phyloP scores from a whole-genome alignment of 1,140 invertebrate genomes.

The Drosophila sucinea region DNA sequence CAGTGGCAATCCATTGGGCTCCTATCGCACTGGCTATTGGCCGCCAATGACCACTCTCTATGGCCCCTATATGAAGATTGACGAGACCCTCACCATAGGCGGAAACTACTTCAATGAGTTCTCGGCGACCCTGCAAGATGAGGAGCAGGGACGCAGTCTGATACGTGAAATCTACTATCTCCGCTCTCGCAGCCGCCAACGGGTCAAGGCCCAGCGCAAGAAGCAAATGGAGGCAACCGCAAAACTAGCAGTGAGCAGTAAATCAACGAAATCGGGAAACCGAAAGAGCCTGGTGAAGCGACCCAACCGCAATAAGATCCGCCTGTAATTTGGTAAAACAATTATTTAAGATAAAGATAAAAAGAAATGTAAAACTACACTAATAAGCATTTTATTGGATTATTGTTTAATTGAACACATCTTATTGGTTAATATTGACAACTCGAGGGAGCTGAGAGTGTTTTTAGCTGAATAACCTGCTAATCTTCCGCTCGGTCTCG shows the following conservation, averaged over 20 bases:
- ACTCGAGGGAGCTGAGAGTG: no score
- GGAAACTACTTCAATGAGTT: conserved; percentile 80
- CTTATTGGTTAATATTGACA: conserved; percentile 8
- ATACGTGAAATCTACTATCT: conserved; percentile 74
- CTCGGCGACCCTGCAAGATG: conserved; percentile 68
- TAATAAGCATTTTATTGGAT: neutral
- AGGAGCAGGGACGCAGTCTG: conserved; percentile 69
- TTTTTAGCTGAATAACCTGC: neutral
- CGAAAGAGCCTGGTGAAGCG: conserved; percentile 68
- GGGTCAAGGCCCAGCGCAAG: conserved; percentile 31
- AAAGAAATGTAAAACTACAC: neutral
- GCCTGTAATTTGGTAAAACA: conserved; percentile 31
- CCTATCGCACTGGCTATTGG: conserved; percentile 70
- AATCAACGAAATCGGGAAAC: conserved; percentile 28
- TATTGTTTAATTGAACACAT: neutral
- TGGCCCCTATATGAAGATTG: conserved; percentile 80
- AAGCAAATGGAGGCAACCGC: conserved; percentile 32
- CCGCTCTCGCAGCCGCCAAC: conserved; percentile 51
- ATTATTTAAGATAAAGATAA: neutral
- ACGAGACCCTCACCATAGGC: conserved; percentile 71
- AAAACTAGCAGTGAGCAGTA: conserved; percentile 18
- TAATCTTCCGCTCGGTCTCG: no score
- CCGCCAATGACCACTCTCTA: conserved; percentile 80
- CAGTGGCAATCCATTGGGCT: conserved; percentile 69
- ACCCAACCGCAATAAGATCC: conserved; percentile 70